Evolutionary conservation across 2,113 vertebrate genomes (phyloP).

Genomic region (Clupea harengus): DNA sequence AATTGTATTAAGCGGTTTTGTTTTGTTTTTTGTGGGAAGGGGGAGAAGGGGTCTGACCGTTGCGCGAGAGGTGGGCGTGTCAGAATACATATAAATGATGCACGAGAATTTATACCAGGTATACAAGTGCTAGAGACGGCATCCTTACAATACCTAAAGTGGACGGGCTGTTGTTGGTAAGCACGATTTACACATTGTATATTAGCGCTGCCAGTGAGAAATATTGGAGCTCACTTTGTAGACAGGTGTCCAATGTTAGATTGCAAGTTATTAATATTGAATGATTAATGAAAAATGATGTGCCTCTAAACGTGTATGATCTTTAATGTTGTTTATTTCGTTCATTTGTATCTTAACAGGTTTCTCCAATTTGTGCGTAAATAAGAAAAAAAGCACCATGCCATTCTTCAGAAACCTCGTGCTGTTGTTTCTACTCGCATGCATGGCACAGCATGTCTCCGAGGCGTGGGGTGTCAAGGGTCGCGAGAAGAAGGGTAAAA

Average conservation of each 20-base stretch:
- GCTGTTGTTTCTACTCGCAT: constrained; percentile 67
- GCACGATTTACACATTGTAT: background rate
- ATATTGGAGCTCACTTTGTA: background rate
- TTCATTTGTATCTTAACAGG: background rate
- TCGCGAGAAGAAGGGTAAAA: constrained; percentile 48
- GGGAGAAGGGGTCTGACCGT: background rate
- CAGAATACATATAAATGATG: constrained; percentile 67
- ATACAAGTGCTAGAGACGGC: constrained; percentile 28
- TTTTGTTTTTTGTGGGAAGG: too few species aligned
- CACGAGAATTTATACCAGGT: constrained; percentile 29
- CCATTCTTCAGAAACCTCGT: constrained; percentile 62
- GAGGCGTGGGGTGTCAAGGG: constrained; percentile 55
- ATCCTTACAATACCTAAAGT: constrained; percentile 31
- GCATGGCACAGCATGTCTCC: constrained; percentile 65
- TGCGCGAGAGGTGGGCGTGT: constrained; percentile 69
- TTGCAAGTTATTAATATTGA: too few species aligned
- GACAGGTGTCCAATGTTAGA: too few species aligned
- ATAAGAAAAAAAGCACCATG: constrained; percentile 35
- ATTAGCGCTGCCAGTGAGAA: background rate
- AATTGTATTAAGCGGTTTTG: background rate
- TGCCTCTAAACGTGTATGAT: background rate
- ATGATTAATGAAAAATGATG: background rate
- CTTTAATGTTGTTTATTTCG: background rate
- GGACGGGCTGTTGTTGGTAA: constrained; percentile 28
- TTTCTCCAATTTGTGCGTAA: background rate